A percentile compares a stretch with the other conserved stretches of the same genome.
Conservation (phyloP, 2,113 vertebrate genomes). For the Toxotes chatareus region DNA sequence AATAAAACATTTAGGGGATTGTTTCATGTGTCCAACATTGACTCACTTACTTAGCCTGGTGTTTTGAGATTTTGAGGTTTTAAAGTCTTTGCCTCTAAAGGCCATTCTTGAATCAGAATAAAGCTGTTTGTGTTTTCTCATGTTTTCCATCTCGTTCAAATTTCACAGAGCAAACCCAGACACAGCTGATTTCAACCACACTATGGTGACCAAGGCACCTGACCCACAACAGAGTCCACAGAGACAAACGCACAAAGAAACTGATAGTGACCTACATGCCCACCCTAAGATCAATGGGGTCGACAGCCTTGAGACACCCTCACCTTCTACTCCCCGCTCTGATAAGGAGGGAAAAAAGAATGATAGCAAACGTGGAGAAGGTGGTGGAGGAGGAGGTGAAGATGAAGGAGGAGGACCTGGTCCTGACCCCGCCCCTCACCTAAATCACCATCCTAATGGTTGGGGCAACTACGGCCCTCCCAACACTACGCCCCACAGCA, state of each 20-base stretch:
- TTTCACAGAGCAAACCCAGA: conserved; percentile 78
- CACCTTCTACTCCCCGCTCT: conserved; percentile 45
- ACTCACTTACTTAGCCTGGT: no score
- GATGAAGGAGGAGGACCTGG: conserved; percentile 36
- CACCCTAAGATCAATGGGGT: conserved; percentile 76
- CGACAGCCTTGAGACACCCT: conserved; percentile 26
- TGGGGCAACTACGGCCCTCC: conserved; percentile 82
- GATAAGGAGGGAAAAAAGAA: conserved; percentile 36
- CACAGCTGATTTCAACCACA: conserved; percentile 77
- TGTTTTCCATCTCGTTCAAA: background rate
- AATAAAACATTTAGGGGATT: no score
- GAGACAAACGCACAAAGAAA: conserved; percentile 80
- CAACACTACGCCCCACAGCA: conserved; percentile 62
- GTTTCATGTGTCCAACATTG: no score
- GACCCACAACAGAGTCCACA: conserved; percentile 73
- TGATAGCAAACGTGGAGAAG: conserved; percentile 36
- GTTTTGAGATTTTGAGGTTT: no score
- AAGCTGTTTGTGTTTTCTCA: background rate
- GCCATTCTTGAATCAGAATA: no score
- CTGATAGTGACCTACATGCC: conserved; percentile 7
- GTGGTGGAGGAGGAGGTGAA: conserved; percentile 24
- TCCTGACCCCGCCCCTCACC: conserved; percentile 29
- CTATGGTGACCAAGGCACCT: conserved; percentile 68
- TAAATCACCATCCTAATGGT: conserved; percentile 86
- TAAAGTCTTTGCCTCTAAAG: no score